Conservation (phyloP, 2,113 vertebrate genomes). For the Phrynosoma blainvillii region DNA sequence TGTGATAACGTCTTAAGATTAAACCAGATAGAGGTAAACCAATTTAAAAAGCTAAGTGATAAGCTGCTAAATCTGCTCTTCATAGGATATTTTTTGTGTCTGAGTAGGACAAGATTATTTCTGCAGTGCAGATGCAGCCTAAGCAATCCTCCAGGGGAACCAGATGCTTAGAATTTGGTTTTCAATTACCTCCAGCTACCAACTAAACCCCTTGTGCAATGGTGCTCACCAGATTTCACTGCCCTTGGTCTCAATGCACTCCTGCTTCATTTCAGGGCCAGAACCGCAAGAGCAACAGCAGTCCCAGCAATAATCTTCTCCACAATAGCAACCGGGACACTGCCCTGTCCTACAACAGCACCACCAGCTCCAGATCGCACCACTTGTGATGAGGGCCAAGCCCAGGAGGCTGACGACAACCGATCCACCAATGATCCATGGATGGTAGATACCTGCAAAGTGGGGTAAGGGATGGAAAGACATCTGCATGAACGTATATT, state of each 20-base stretch:
- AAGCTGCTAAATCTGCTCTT: no score
- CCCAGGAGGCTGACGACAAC: slow-evolving; percentile 83
- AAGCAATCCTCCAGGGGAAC: no score
- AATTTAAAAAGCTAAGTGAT: no score
- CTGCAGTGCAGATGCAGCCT: no score
- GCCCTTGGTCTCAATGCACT: slow-evolving; percentile 5
- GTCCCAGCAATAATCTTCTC: background rate
- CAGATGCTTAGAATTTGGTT: no score
- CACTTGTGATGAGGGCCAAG: slow-evolving; percentile 80
- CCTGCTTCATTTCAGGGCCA: background rate
- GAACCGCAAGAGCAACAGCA: background rate
- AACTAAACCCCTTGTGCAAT: no score
- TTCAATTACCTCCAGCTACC: no score
- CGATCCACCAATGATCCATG: slow-evolving; percentile 78
- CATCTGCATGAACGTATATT: no score
- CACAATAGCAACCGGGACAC: slow-evolving; percentile 43
- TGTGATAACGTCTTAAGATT: no score
- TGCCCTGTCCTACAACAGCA: slow-evolving; percentile 79
- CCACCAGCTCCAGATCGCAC: slow-evolving; percentile 84
- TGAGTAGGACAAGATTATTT: no score
- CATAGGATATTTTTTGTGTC: no score
- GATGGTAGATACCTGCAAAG: slow-evolving; percentile 64
- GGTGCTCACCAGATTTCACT: slow-evolving; percentile 9
- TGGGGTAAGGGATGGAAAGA: background rate
- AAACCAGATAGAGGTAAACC: no score